Conservation (phyloP, 2,113 vertebrate genomes). For the Mus pahari region DNA sequence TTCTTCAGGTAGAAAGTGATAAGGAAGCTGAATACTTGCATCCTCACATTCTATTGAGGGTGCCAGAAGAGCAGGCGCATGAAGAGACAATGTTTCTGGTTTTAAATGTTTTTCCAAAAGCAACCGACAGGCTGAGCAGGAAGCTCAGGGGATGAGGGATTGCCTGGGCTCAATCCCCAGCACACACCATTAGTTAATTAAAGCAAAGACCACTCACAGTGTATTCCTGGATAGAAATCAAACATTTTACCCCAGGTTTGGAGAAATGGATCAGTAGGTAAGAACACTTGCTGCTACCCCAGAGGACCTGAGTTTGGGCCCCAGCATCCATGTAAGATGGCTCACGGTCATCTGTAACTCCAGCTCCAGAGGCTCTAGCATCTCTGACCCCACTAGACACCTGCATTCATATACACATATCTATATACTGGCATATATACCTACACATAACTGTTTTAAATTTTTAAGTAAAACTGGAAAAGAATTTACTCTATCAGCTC, state of each 20-base stretch:
- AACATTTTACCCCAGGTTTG: neutral
- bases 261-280: neutral
- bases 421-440: too few relatives aligned
- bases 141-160: neutral
- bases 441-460: neutral
- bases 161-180: neutral
- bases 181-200: neutral
- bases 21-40: neutral
- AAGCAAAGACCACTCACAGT: constrained; percentile 1
- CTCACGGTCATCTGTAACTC: neutral
- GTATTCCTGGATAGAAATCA: constrained; percentile 18
- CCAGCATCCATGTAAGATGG: neutral
- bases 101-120: constrained; percentile 5
- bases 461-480: neutral
- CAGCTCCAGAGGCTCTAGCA: neutral
- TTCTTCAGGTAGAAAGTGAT: neutral
- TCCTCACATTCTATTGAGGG: neutral
- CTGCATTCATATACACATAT: too few relatives aligned
- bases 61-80: neutral
- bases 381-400: neutral
- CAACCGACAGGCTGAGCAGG: neutral
- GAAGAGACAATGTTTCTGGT: neutral
- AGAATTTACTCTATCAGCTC: neutral
- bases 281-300: neutral
- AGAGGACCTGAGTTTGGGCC: neutral